Base-by-base conservation (phyloP, 2,888 invertebrate genomes). In the Desoria tigrina region DNA sequence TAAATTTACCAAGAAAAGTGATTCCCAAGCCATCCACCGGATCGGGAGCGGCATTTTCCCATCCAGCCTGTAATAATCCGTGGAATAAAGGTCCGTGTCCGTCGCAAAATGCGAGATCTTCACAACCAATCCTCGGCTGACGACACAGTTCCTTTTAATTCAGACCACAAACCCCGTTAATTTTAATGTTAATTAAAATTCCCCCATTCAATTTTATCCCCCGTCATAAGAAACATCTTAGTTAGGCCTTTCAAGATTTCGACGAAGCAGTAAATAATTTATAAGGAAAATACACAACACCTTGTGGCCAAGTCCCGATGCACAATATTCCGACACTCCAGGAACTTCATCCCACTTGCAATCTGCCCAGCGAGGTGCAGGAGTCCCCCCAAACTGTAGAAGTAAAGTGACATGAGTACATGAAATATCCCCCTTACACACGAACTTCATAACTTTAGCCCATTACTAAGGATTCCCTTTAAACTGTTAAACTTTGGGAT, bases 1-100 rank as follows among this genome's bases (percentile, higher is more conserved):
- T n/a, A n/a, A n/a, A 32, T 24, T 83, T 80, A 90, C 90, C 78
- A 86, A 80, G 73, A 90, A 85, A 65, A 91, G 86, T 1, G 89
- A 87, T 80, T 93, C 93, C 90, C 92, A 92, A 1, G 92, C 89
- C 84, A 92, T 92, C 92, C 93, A 93, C 55, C 94, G 85, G 62
- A 94, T 85, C 0, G 94, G 94, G 75, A 94, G 81, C 1, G 90
- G 87, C 59, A 88, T 86, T 76, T 90, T 89, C 0, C 89, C 91
- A 77, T 90, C 90, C 32, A 90, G 88, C 78, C 88, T 87, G 82
- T 90, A 91, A 80, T 94, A 94, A 80, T 94, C 93, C 69, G 85
- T 82, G 6, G 86, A 83, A 79, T 91, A 92, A 21, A 87, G 80
- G 79, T 90, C 90, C 81, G 89, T 89, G 83, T 90, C 90, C 23